Conservation (phyloP, 2,113 vertebrate genomes). For the Corydoras sp. region DNA sequence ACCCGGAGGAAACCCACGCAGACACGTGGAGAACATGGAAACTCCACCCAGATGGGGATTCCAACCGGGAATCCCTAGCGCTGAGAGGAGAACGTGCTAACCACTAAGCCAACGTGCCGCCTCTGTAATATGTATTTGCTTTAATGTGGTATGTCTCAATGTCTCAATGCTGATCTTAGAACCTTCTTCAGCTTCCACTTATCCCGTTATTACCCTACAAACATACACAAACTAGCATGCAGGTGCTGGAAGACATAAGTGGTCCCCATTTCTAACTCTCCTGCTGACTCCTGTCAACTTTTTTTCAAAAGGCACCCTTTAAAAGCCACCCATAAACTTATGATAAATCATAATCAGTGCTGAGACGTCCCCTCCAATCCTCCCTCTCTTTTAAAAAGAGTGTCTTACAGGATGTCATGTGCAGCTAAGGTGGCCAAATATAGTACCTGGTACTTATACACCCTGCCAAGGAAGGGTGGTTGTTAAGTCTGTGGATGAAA, state of each 20-base stretch:
- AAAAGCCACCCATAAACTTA: slow-evolving; percentile 17
- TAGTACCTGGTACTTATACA: slow-evolving; percentile 27
- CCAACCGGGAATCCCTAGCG: too few relatives aligned
- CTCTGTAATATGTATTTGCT: background rate
- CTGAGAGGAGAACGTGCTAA: too few relatives aligned
- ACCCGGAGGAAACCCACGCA: too few relatives aligned
- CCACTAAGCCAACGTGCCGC: too few relatives aligned
- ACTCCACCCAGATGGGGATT: too few relatives aligned
- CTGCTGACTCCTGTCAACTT: slow-evolving; percentile 27
- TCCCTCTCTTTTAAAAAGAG: slow-evolving; percentile 8
- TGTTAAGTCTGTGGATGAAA: slow-evolving; percentile 18
- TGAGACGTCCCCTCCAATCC: slow-evolving; percentile 6
- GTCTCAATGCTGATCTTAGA: too few relatives aligned
- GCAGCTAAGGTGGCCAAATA: slow-evolving; percentile 30
- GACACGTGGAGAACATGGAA: too few relatives aligned
- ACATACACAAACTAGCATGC: slow-evolving; percentile 10
- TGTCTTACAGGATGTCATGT: slow-evolving; percentile 25
- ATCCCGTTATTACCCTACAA: slow-evolving; percentile 34
- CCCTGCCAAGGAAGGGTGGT: slow-evolving; percentile 7
- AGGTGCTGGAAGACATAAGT: background rate
- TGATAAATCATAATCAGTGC: slow-evolving; percentile 28
- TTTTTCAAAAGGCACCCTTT: slow-evolving; percentile 24
- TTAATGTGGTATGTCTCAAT: background rate
- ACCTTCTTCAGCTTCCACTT: slow-evolving; percentile 38
- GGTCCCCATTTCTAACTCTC: slow-evolving; percentile 2